Evolutionary conservation across 2,888 invertebrate species (phyloP), one percentile per base, ranked within the genome.

Genomic region (Xanthia togata): DNA sequence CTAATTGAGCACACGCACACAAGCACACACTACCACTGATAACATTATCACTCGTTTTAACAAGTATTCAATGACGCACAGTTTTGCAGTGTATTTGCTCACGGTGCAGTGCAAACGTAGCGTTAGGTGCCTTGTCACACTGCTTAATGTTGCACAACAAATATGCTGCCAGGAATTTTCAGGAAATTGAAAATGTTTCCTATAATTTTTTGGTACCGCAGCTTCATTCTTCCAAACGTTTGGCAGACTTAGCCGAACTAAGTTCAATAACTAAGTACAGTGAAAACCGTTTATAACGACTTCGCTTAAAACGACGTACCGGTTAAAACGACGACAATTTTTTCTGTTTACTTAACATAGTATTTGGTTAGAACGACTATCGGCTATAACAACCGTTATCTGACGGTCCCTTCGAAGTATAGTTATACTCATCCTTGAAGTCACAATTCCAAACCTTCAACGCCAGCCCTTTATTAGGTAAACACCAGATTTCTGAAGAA

Each of bases 51-150:
- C 89, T 89, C 89, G 89, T 89, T 92, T 90, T 89, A 90, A 91
- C 89, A 90, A 93, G 92, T 89, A 90, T 89, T 89, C 85, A 90
- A 89, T 94, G 93, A 94, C 93, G 92, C 87, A 90, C 84, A 89
- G 89, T 88, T 91, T 91, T 90, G 86, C 89, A 90, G 84, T 83
- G 79, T 90, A 89, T 89, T 89, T 89, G 80, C 83, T 82, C 73
- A 79, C 76, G 63, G 73, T 77, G 79, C 69, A 69, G 65, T 79
- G 82, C 78, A 47, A 79, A 77, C 57, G 35, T 69, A 78, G 75
- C 79, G 78, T 79, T 81, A 79, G 79, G 70, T 84, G 90, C 83
- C 83, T 83, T 81, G 77, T 87, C 84, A 88, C 81, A 76, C 76
- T 79, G 59, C 63, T 67, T 65, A 62, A 50, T 75, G 50, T 74